Evolutionary conservation across 2,113 vertebrate genomes (phyloP).

Genomic region (Pelobates fuscus): DNA sequence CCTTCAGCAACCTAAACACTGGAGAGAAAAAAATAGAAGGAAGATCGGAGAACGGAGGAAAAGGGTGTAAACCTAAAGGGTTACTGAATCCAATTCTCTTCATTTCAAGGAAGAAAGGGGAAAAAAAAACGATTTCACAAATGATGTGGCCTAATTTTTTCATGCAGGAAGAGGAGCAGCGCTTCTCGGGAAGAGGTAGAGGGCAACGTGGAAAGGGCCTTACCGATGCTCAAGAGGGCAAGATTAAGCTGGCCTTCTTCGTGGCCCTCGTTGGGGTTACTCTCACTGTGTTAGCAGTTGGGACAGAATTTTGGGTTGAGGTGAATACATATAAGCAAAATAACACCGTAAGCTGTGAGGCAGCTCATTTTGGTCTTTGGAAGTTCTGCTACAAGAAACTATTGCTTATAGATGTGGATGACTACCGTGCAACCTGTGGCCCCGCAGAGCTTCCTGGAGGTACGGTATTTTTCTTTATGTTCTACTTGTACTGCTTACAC

Average conservation of each 20-base stretch:
- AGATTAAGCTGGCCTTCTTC: conserved; percentile 74
- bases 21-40: conserved; percentile 2
- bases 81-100: conserved; percentile 14
- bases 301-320: conserved; percentile 90
- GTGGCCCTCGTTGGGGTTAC: conserved; percentile 76
- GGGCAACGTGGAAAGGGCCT: conserved; percentile 58
- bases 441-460: conserved; percentile 82
- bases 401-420: conserved; percentile 78
- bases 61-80: conserved; percentile 35
- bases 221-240: conserved; percentile 75
- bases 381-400: conserved; percentile 80
- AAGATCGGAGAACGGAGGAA: conserved; percentile 26
- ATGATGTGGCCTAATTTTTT: conserved; percentile 90
- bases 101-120: background rate
- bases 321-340: conserved; percentile 73
- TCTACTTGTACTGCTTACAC: conserved; percentile 4
- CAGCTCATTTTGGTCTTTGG: conserved; percentile 83
- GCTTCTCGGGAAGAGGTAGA: conserved; percentile 54
- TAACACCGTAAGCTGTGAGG: conserved; percentile 77
- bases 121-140: conserved; percentile 19
- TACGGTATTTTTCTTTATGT: conserved; percentile 54
- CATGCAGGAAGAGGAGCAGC: conserved; percentile 76
- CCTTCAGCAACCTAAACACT: conserved; percentile 30
- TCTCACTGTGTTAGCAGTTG: conserved; percentile 79
- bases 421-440: conserved; percentile 76